Conservation (phyloP, 2,113 vertebrate species). For the Mastomys coucha region DNA sequence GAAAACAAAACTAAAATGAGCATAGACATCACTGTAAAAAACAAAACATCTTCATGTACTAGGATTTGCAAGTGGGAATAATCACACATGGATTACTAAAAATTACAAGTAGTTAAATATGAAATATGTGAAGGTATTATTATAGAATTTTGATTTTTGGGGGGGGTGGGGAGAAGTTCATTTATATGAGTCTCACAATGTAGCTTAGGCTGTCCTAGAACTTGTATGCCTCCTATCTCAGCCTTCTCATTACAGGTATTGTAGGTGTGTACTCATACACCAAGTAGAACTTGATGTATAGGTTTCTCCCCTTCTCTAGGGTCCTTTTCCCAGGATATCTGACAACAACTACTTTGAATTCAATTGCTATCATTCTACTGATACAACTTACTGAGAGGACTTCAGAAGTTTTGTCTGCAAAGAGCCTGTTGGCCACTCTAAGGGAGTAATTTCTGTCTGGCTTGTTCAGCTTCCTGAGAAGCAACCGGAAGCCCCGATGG, state of each 20-base stretch:
- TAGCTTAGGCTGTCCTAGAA: background rate
- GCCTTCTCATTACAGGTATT: background rate
- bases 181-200: background rate
- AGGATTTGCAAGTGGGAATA: background rate
- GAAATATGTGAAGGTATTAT: background rate
- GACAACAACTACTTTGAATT: background rate
- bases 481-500: conserved; percentile 65
- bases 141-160: background rate
- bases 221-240: background rate
- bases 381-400: conserved; percentile 71
- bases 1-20: background rate
- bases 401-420: conserved; percentile 69
- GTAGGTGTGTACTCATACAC: background rate
- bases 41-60: background rate
- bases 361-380: background rate
- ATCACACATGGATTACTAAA: background rate
- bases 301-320: background rate
- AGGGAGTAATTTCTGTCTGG: conserved; percentile 65
- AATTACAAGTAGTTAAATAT: background rate
- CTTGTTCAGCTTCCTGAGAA: conserved; percentile 70
- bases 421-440: conserved; percentile 72
- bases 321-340: background rate
- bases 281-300: background rate
- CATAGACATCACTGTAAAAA: background rate
- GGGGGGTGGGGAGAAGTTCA: no score